Conservation (phyloP, 2,888 invertebrate species). For the Leptinotarsa peninsularis region DNA sequence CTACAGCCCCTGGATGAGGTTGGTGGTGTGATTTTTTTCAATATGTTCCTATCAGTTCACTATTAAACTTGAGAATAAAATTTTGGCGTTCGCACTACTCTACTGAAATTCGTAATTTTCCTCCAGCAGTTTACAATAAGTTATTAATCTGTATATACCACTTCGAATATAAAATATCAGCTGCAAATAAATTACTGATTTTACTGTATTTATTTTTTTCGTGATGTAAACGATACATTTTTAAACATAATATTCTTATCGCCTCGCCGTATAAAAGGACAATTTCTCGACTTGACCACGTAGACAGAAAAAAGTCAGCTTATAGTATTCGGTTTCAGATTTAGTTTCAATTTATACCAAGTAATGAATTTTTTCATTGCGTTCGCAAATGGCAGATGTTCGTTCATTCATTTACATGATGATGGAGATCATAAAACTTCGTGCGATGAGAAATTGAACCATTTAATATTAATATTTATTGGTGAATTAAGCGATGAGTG, state of each 20-base stretch:
- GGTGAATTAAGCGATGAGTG: not conserved
- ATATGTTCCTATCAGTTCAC: too few species aligned
- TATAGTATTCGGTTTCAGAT: slow-evolving; percentile 12
- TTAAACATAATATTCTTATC: not conserved
- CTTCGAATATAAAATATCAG: too few species aligned
- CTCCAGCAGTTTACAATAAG: too few species aligned
- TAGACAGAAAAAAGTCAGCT: slow-evolving; percentile 18
- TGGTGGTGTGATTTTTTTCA: too few species aligned
- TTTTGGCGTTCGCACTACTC: too few species aligned
- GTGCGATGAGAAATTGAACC: not conserved
- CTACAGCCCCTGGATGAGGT: too few species aligned
- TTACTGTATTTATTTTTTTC: too few species aligned
- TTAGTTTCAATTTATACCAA: slow-evolving; percentile 11
- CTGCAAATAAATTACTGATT: too few species aligned
- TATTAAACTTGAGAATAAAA: too few species aligned
- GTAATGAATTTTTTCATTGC: slow-evolving; percentile 6
- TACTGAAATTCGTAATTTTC: too few species aligned
- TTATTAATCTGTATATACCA: too few species aligned
- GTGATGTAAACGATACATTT: too few species aligned
- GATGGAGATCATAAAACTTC: not conserved
- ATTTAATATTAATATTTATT: not conserved
- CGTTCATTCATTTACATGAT: not conserved
- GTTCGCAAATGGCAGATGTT: slow-evolving; percentile 10
- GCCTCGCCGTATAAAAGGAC: not conserved
- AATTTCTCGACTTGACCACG: not conserved